Base-by-base conservation (phyloP, 2,888 invertebrate species). In the Ophraella communa region DNA sequence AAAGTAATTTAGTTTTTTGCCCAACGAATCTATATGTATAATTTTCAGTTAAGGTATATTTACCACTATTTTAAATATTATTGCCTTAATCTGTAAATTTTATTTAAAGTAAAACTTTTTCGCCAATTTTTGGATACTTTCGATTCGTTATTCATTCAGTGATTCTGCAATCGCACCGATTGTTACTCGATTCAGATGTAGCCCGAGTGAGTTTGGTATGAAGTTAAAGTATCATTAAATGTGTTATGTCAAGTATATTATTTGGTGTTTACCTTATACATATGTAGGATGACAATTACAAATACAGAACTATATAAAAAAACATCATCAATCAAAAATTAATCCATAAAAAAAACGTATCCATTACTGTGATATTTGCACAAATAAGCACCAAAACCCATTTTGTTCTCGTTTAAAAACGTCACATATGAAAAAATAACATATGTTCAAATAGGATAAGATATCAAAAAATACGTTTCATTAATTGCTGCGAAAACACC, bases 371-470 rank as follows among this genome's bases (percentile, higher is more conserved):
- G 44, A 30, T 60, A 60, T 60, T 60, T 60, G 53, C 60, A 52
- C 30, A 60, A 30, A 49, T 44, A 44, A 39, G n/a, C n/a, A 35
- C 52, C 44, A 53, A 53, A 60, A 60, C 44, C 39, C 39, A 45
- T 60, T 66, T 63, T 62, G 59, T 52, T 56, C 45, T 49, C 57
- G 54, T 63, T 60, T 60, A 30, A 60, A 63, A 66, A 66, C 56
- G 52, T 56, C 35, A 33, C 60, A 66, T 55, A 66, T 62, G 58
- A 65, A 65, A 67, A 68, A 67, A 62, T 67, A 67, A 75, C 78
- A 78, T 77, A 76, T 78, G 78, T 77, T 77, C 73, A 72, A 76
- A 76, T 73, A 75, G 78, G 77, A 77, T 77, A 77, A 78, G 77
- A 78, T 78, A 77, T 77, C 77, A 65, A 67, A 67, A 74, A 30